Base-by-base conservation (phyloP, 2,797 vertebrate genomes). In the Taeniopygia guttata region DNA sequence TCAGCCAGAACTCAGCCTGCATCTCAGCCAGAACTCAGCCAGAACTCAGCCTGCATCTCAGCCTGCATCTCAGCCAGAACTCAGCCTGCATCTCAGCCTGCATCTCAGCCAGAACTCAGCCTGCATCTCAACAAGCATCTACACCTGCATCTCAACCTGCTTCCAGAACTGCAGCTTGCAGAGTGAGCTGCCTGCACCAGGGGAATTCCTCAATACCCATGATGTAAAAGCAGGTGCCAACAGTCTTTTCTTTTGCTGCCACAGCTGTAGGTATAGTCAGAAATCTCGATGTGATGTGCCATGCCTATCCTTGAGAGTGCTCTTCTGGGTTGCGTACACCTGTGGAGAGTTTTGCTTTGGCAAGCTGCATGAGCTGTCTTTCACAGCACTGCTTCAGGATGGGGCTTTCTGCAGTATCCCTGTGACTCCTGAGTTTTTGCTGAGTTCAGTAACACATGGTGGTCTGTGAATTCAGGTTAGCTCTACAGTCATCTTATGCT, bases 131-230 rank as follows among this genome's bases (percentile, higher is more conserved):
- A 0, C 23, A n/a, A n/a, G n/a, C n/a, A n/a, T n/a, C n/a, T n/a
- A n/a, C n/a, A n/a, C n/a, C 18, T 30, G 20, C 25, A 34, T 15
- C 40, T 62, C 48, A 7, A 0, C 23, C 74, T 43, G 32, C 14
- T 11, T 26, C 30, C 58, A 55, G 29, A 54, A 13, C 34, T 59
- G 32, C 45, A 51, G 36, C 38, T 43, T 17, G 36, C 43, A 45
- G 20, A 51, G 51, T 0, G 0, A 70, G 21, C 49, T 43, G 9
- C n/a, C 27, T 72, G 27, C 36, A 11, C 8, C 36, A 38, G 14
- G n/a, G 27, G 13, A 25, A 29, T 58, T 64, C 6, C 13, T 64
- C 27, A 36, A 22, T 17, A 25, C 45, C 12, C 5, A 4, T 15
- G 13, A 11, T 68, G 4, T 46, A 42, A 11, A 16, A 25, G 15